Evolutionary conservation across 2,888 invertebrate genomes (phyloP).

Genomic region (Creontiades dilutus): DNA sequence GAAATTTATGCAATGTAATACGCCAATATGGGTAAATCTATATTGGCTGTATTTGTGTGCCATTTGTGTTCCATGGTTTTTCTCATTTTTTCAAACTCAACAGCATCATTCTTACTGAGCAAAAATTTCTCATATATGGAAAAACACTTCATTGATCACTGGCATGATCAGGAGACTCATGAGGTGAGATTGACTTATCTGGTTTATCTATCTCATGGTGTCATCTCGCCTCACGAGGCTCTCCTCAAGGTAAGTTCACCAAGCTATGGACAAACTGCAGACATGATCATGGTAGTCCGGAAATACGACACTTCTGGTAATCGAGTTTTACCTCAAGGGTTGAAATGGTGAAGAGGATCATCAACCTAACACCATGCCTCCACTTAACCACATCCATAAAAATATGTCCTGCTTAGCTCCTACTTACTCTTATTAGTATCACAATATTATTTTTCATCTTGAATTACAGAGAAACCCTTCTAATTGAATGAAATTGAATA

Average conservation of each 20-base stretch:
- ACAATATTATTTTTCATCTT: background rate
- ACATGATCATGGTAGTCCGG: slow-evolving; percentile 2
- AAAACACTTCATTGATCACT: slow-evolving; percentile 46
- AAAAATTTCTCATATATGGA: slow-evolving; percentile 10
- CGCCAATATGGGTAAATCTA: background rate
- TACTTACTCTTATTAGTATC: background rate
- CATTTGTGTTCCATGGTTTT: background rate
- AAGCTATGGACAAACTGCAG: slow-evolving; percentile 11
- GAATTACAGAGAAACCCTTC: background rate
- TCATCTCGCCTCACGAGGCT: slow-evolving; percentile 40
- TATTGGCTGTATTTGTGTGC: slow-evolving; percentile 38
- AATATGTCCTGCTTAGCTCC: slow-evolving; percentile 4
- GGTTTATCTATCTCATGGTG: slow-evolving; percentile 1
- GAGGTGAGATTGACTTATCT: slow-evolving; percentile 46
- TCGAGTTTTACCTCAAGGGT: background rate
- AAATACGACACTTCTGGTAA: background rate
- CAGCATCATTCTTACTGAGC: slow-evolving; percentile 25
- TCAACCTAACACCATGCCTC: slow-evolving; percentile 23
- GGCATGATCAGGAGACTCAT: slow-evolving; percentile 41
- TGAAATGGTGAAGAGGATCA: slow-evolving; percentile 33
- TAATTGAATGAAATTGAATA: background rate
- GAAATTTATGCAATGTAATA: background rate
- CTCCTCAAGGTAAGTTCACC: slow-evolving; percentile 53
- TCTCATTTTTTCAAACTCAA: slow-evolving; percentile 34
- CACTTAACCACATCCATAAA: slow-evolving; percentile 41